Evolutionary conservation across 2,113 vertebrate species (phyloP), one percentile per base, ranked within the genome.

Genomic region (Neodon shergylaensis): DNA sequence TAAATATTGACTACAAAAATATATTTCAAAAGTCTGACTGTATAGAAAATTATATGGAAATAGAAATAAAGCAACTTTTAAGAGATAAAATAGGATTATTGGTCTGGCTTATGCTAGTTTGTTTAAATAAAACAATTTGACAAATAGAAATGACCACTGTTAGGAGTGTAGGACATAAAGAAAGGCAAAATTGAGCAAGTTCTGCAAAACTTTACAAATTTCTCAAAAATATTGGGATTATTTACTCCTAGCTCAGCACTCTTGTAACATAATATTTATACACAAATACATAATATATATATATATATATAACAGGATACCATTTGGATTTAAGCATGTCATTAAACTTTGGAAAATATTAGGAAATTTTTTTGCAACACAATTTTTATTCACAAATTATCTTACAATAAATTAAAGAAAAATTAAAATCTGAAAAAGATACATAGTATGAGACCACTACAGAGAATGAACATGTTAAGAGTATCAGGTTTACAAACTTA

Each of bases 1-100:
- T 85, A 74, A 79, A 89, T 77, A 17, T 76, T 88, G 13, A 66
- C 3, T 33, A 11, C 61, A 90, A 96, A 93, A 84, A 94, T 10
- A 33, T 52, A 66, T 91, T 91, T 94, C n/a, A 0, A 92, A 91
- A 78, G 19, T 94, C 1, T 42, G 0, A 6, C 22, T 73, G 3
- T 54, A 24, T 77, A 82, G 73, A 66, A 85, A 77, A 63, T 26
- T 93, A 52, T 83, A 68, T 22, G 1, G 28, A 94, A 96, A 76
- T 58, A 78, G 13, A 2, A 96, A 78, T 68, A 88, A 95, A 81
- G 3, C 19, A 68, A 2, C 36, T 78, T 58, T 13, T 70, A 92
- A 92, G 0, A 7, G 3, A 88, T 4, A 78, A 2, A 85, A 66
- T 47, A 87, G 79, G 77, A 21, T 52, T 39, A 7, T 13, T 31